Evolutionary conservation across 2,113 vertebrate species (phyloP).

Genomic region (Podarcis cretensis): DNA sequence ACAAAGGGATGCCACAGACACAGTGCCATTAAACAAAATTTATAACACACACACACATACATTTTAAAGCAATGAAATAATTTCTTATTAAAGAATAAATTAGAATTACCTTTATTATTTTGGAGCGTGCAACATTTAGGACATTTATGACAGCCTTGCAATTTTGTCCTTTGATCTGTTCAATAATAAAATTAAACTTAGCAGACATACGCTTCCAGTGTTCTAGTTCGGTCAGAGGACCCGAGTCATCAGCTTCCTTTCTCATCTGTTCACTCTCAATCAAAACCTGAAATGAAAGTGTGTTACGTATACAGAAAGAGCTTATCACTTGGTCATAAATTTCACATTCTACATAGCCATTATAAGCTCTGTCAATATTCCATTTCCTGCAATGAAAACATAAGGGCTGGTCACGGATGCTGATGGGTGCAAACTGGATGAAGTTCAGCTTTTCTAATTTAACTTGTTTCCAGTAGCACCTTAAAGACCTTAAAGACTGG

Average conservation of each 20-base stretch:
- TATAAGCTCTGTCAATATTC: neutral
- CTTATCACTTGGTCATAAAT: neutral
- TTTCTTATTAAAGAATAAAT: neutral
- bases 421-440: neutral
- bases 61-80: constrained; percentile 15
- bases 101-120: constrained; percentile 77
- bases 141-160: constrained; percentile 81
- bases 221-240: constrained; percentile 83
- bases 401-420: neutral
- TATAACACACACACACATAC: neutral
- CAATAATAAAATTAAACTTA: constrained; percentile 83
- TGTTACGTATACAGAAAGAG: neutral
- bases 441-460: neutral
- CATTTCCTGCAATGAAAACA: neutral
- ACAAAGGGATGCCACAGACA: neutral
- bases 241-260: constrained; percentile 78
- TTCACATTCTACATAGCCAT: neutral
- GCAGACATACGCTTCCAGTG: constrained; percentile 84
- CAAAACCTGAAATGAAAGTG: constrained; percentile 76
- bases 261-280: constrained; percentile 80
- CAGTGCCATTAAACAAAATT: neutral
- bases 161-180: constrained; percentile 81
- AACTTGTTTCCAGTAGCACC: too few species aligned
- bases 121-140: constrained; percentile 79
- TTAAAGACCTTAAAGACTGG: too few species aligned